A percentile compares a stretch with the other conserved stretches of the same genome.
phyloP scores from a whole-genome alignment of 2,888 invertebrate genomes.

The Drosophila atroscutellata region DNA sequence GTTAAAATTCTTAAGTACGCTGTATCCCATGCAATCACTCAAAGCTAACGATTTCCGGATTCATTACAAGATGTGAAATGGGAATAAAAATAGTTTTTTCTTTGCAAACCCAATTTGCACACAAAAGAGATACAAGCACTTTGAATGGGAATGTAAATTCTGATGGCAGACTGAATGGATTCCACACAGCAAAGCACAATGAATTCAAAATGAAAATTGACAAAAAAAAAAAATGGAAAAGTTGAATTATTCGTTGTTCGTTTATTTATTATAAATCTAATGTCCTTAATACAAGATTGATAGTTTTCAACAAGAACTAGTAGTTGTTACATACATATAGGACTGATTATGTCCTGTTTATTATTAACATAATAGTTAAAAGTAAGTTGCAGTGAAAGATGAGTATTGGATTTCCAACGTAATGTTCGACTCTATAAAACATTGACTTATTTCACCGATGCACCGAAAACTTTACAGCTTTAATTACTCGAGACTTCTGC shows the following conservation, averaged over 20 bases:
- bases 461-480: too few species aligned
- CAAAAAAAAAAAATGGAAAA: background rate
- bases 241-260: background rate
- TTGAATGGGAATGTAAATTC: constrained; percentile 12
- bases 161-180: background rate
- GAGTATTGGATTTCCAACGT: background rate
- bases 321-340: background rate
- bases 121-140: constrained; percentile 21
- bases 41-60: constrained; percentile 40
- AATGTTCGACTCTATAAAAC: too few species aligned
- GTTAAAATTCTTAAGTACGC: constrained; percentile 1
- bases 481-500: too few species aligned
- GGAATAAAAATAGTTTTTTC: constrained; percentile 4
- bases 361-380: background rate
- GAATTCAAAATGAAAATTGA: background rate
- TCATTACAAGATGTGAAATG: constrained; percentile 18
- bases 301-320: background rate
- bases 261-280: background rate
- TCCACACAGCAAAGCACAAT: background rate
- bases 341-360: background rate
- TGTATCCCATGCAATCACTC: constrained; percentile 20
- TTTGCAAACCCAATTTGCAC: constrained; percentile 28
- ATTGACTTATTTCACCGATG: too few species aligned
- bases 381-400: background rate
- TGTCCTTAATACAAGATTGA: background rate